Evolutionary conservation across 1,140 invertebrate genomes (phyloP), one percentile per base, ranked within the genome.

Genomic region (Caenorhabditis inopinata): DNA sequence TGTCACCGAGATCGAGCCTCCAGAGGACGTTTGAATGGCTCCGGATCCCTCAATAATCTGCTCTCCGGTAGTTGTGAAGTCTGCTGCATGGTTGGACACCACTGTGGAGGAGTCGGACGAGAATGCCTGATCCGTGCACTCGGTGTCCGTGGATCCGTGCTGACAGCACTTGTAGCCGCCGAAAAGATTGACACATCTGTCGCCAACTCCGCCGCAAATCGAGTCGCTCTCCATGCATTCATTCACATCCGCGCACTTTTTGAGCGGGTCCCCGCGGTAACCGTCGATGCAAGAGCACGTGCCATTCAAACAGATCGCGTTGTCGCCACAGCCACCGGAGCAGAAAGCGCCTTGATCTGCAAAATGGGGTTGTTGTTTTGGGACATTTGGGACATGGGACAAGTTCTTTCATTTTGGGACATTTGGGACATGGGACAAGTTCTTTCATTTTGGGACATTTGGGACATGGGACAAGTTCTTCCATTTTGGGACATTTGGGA

Each of bases 321-420:
- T 51, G 18, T 79, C 46, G 27, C 85, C 85, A 73, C 85, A 85
- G 18, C 85, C 85, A 12, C 85, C 85, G 38, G 85, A 77, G 62
- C 85, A 85, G 75, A 82, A 86, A 16, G 81, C 85, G 2, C 85
- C 85, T 76, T 86, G 53, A 18, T 85, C 85, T 86, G 74, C 35
- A 85, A 76, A 12, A 27, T 42, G 5, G 23, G 23, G 25, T 29
- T 25, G 27, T 27, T 32, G 38, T 27, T 25, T 18, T 21, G 32
- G 53, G 23, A 49, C 23, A 51, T 42, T 21, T 35, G 32, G 29
- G 38, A n/a, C n/a, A n/a, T n/a, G n/a, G n/a, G n/a, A n/a, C n/a
- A n/a, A n/a, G n/a, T n/a, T n/a, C n/a, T n/a, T n/a, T n/a, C n/a
- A n/a, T n/a, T n/a, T n/a, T n/a, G n/a, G n/a, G n/a, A n/a, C n/a